phyloP scores from a whole-genome alignment of 2,113 vertebrate species.

The Chaetodon trifascialis region DNA sequence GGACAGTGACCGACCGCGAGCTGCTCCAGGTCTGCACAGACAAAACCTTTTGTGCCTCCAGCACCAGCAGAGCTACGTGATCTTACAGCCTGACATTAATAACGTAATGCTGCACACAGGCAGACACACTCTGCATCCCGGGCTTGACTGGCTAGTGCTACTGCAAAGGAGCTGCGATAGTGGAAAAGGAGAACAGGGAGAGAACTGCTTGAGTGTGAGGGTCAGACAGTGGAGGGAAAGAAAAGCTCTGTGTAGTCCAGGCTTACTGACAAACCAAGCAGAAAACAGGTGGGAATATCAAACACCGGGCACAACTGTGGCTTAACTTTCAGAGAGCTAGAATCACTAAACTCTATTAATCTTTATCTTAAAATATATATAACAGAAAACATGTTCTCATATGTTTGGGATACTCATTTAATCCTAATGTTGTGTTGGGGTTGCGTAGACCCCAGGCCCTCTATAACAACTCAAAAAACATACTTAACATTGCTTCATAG shows the following conservation, averaged over 20 bases:
- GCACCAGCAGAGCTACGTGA: conserved; percentile 31
- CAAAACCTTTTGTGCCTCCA: conserved; percentile 28
- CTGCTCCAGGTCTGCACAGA: conserved; percentile 48
- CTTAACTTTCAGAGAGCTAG: background rate
- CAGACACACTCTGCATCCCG: conserved; percentile 32
- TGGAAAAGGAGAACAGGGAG: conserved; percentile 19
- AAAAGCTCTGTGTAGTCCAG: conserved; percentile 8
- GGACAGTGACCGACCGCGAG: conserved; percentile 33
- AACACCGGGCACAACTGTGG: conserved; percentile 7
- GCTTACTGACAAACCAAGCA: conserved; percentile 45
- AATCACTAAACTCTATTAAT: background rate
- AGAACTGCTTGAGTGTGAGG: background rate
- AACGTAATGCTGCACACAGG: conserved; percentile 47
- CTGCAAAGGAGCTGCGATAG: conserved; percentile 41
- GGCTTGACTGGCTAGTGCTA: conserved; percentile 29
- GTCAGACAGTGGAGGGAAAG: background rate
- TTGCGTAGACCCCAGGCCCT: background rate
- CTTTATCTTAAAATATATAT: background rate
- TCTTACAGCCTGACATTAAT: conserved; percentile 50
- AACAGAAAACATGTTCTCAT: background rate
- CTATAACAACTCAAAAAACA: background rate
- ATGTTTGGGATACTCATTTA: background rate
- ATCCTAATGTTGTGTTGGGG: background rate
- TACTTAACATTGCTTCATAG: too few relatives aligned
- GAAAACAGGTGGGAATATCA: conserved; percentile 57